A percentile compares a stretch with the other conserved stretches of the same genome.
These are phyloP conservation scores for Cephus rjabovi DNA, from an alignment of 2,888 invertebrate genomes.

Conservation along the genomic window DNA sequence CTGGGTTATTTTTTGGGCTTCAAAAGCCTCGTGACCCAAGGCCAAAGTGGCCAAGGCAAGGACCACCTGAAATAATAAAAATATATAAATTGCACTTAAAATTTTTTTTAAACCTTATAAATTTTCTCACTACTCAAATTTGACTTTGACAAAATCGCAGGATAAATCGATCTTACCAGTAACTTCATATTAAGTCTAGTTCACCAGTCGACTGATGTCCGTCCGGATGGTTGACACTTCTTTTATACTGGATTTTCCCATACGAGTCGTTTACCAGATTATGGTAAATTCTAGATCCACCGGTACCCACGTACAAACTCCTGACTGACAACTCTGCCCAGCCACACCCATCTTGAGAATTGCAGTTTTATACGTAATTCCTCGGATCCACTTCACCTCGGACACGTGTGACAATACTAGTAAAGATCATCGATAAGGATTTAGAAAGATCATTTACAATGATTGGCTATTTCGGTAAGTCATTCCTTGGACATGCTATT, in stretches of 20 bases:
- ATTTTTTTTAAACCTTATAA: too few relatives aligned
- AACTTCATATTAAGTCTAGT: constrained; percentile 46
- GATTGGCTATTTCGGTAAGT: too few relatives aligned
- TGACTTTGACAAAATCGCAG: too few relatives aligned
- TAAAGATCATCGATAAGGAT: neutral
- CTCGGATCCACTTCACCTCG: neutral
- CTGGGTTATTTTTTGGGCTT: constrained; percentile 26
- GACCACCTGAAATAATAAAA: constrained; percentile 33
- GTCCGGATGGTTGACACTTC: constrained; percentile 36
- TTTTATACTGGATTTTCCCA: constrained; percentile 46
- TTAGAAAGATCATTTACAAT: too few relatives aligned
- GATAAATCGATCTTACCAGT: constrained; percentile 40
- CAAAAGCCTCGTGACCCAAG: constrained; percentile 31
- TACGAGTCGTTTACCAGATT: constrained; percentile 38
- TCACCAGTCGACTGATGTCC: constrained; percentile 40
- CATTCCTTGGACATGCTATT: too few relatives aligned
- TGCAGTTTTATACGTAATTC: too few relatives aligned
- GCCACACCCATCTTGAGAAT: constrained; percentile 44
- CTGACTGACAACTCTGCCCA: constrained; percentile 32
- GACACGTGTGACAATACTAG: constrained; percentile 38
- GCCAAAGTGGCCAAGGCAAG: constrained; percentile 38
- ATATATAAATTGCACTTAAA: neutral
- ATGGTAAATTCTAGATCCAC: constrained; percentile 41
- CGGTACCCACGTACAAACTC: constrained; percentile 33
- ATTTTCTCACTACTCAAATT: too few relatives aligned